Evolutionary conservation across 2,797 vertebrate genomes (phyloP), one percentile per base, ranked within the genome.

Genomic region (Intellagama lesueurii): DNA sequence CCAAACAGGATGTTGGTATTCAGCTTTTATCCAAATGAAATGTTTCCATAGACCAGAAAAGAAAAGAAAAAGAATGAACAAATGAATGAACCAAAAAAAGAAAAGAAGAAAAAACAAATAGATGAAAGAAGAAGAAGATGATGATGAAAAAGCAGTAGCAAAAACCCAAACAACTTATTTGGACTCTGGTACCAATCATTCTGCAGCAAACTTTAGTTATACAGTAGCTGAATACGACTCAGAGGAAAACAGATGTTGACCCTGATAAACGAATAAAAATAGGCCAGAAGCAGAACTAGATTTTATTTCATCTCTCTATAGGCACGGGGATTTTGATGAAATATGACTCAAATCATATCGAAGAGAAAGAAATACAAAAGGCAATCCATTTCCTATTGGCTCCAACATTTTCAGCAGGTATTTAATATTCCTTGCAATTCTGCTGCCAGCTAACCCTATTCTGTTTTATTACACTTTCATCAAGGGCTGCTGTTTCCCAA

Each of bases 201-300:
- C 28, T 32, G 19, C 87, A 19, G 72, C 72, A 87, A 83, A 77
- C 40, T 81, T 44, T 77, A 49, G 24, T 76, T 73, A 76, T 82
- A 52, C 77, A 89, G 91, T 87, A 88, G 79, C 91, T 95, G 93
- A 3, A 82, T 92, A 92, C 79, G 90, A 92, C 93, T 93, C 93
- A 95, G 94, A 94, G 92, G 91, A 94, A 95, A 93, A 93, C 64
- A 93, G 93, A 87, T 94, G 93, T 90, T 93, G 94, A 92, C 91
- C 91, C 93, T 94, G 89, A 93, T 93, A 96, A 93, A 90, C 95
- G 94, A 91, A 78, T 95, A 94, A 94, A 92, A 96, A 79, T 91
- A 52, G 92, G 90, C 91, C 91, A 90, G 90, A 94, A 92, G 90
- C 89, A 92, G 85, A 90, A 90, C 72, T 60, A 2, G 76, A 84